Evolutionary conservation across 2,113 vertebrate genomes (phyloP).

Genomic region (Poeciliopsis occidentalis): DNA sequence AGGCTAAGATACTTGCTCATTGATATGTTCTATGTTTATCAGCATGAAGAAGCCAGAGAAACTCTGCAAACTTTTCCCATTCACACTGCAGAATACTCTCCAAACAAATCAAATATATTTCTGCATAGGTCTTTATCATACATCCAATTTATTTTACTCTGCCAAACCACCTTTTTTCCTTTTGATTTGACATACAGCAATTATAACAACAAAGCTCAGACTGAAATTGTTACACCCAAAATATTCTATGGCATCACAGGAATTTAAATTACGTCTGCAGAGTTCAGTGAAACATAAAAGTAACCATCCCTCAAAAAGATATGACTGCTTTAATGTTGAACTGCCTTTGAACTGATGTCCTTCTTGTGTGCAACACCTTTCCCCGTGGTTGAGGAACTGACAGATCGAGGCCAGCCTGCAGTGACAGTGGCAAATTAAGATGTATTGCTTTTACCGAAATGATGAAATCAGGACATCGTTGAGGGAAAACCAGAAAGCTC

Average conservation of each 20-base stretch:
- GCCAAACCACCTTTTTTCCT: neutral
- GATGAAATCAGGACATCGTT: constrained; percentile 73
- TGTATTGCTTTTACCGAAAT: constrained; percentile 63
- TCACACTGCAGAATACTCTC: too few species aligned
- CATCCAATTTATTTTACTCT: neutral
- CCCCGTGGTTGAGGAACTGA: constrained; percentile 65
- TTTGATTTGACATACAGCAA: neutral
- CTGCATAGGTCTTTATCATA: neutral
- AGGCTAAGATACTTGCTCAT: too few species aligned
- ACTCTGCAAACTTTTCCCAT: too few species aligned
- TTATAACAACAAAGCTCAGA: constrained; percentile 21
- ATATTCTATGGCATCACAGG: constrained; percentile 7
- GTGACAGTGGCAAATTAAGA: constrained; percentile 75
- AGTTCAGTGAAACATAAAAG: constrained; percentile 30
- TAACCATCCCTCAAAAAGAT: constrained; percentile 14
- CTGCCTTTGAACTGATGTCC: constrained; percentile 67
- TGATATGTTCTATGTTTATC: too few species aligned
- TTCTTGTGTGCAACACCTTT: constrained; percentile 58
- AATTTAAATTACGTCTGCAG: neutral
- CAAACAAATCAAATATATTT: too few species aligned
- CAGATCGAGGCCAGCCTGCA: constrained; percentile 69
- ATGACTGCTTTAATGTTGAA: constrained; percentile 21
- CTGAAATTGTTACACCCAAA: neutral
- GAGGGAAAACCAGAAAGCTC: constrained; percentile 46
- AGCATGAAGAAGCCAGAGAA: too few species aligned